Conservation (phyloP, 2,888 invertebrate species). For the Cryptus armator region DNA sequence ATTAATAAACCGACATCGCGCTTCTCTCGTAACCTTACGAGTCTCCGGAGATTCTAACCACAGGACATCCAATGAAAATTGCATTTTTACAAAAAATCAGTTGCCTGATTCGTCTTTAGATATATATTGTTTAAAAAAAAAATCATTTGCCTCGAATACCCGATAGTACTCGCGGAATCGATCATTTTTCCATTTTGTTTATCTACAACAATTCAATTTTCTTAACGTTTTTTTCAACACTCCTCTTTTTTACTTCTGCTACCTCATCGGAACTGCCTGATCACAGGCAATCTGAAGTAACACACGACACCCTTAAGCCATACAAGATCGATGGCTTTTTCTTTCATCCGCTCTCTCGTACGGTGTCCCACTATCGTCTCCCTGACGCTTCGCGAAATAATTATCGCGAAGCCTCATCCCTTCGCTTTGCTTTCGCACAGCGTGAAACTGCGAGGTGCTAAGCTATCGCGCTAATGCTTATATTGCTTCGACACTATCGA, state of each 20-base stretch:
- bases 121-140: not conserved
- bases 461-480: constrained; percentile 29
- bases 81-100: too few species aligned
- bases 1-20: not conserved
- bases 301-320: constrained; percentile 51
- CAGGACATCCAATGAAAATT: too few species aligned
- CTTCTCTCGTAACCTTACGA: not conserved
- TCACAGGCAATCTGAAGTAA: constrained; percentile 52
- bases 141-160: not conserved
- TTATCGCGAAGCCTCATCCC: constrained; percentile 35
- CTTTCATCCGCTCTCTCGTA: constrained; percentile 31
- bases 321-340: constrained; percentile 63
- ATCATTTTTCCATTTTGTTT: constrained; percentile 10
- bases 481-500: constrained; percentile 3
- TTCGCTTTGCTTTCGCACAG: constrained; percentile 10
- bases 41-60: not conserved
- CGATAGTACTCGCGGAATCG: not conserved
- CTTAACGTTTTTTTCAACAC: not conserved
- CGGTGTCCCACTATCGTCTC: constrained; percentile 25
- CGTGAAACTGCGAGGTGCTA: constrained; percentile 39
- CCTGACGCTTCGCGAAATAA: constrained; percentile 53
- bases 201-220: constrained; percentile 45
- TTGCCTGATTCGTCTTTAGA: not conserved
- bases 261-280: constrained; percentile 31
- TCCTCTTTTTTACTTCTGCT: not conserved